Evolutionary conservation across 2,888 invertebrate genomes (phyloP), one percentile per base, ranked within the genome.

Genomic region (Lutraria lutraria): DNA sequence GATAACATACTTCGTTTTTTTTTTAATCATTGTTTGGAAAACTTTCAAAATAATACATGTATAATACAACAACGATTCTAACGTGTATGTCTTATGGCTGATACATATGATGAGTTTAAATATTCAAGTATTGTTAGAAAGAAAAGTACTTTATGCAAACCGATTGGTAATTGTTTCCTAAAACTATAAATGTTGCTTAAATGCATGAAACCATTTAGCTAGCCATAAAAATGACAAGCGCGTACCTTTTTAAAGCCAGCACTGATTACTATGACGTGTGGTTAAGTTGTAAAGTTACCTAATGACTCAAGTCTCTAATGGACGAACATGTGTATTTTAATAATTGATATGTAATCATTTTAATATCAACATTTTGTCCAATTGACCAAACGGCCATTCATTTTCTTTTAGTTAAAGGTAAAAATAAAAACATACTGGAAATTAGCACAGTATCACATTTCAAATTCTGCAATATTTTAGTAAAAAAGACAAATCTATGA

Each of bases 161-260:
- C 6, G 10, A 76, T 76, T 76, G 25, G 19, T 76, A 76, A 34
- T 76, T 53, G 53, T 34, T 81, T 81, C 25, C 29, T n/a, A n/a
- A 34, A 60, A 25, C 85, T 19, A 85, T 85, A 85, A 83, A 88
- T 84, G 83, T 88, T 84, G 60, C 83, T 43, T 31, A 60, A 84
- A 84, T 84, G 83, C 80, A 83, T 80, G 83, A 83, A 80, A 52
- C 80, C 76, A 88, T 84, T 88, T 84, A 60, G 52, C 43, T 54
- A 76, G 56, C 63, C 60, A 83, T 83, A 56, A 84, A 84, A 79
- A 79, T 88, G 87, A 88, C 87, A 84, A 84, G 83, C 80, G 83
- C 25, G 54, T 83, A 76, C 72, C 54, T n/a, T 34, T 72, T 87
- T 56, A 76, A 31, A 86, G 82, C 76, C 31, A 43, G 31, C 29